Evolutionary conservation across 1,140 invertebrate species (phyloP).

Genomic region (Bombus superbus): DNA sequence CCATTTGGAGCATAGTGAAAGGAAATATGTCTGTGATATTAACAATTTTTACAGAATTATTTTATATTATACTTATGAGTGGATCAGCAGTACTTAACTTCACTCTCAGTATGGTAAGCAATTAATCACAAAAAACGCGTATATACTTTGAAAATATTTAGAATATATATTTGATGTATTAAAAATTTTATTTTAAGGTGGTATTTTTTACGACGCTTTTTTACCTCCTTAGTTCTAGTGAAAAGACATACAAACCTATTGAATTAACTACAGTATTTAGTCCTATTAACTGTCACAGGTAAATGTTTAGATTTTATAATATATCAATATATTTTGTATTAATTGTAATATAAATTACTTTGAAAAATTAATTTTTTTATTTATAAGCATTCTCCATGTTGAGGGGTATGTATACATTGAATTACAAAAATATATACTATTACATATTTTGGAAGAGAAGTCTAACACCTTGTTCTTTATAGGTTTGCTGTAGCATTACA

Average conservation of each 20-base stretch:
- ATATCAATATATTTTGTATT: not conserved
- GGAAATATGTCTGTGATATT: slow-evolving; percentile 97
- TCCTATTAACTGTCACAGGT: slow-evolving; percentile 84
- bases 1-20: slow-evolving; percentile 95
- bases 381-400: slow-evolving; percentile 61
- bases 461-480: slow-evolving; percentile 6
- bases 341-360: not conserved
- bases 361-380: slow-evolving; percentile 42
- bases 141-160: slow-evolving; percentile 1
- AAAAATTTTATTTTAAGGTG: slow-evolving; percentile 85
- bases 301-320: slow-evolving; percentile 46
- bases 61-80: slow-evolving; percentile 95
- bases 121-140: not conserved
- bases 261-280: slow-evolving; percentile 91
- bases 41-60: slow-evolving; percentile 91
- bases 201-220: slow-evolving; percentile 98
- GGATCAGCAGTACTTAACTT: slow-evolving; percentile 97
- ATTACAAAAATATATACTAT: not conserved
- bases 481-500: slow-evolving; percentile 91
- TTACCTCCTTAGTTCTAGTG: slow-evolving; percentile 95
- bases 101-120: slow-evolving; percentile 92
- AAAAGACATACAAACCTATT: slow-evolving; percentile 95
- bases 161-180: slow-evolving; percentile 32
- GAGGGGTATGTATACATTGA: slow-evolving; percentile 73
- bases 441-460: not conserved